Base-by-base conservation (phyloP, 2,797 vertebrate species). In the Scleropages formosus region DNA sequence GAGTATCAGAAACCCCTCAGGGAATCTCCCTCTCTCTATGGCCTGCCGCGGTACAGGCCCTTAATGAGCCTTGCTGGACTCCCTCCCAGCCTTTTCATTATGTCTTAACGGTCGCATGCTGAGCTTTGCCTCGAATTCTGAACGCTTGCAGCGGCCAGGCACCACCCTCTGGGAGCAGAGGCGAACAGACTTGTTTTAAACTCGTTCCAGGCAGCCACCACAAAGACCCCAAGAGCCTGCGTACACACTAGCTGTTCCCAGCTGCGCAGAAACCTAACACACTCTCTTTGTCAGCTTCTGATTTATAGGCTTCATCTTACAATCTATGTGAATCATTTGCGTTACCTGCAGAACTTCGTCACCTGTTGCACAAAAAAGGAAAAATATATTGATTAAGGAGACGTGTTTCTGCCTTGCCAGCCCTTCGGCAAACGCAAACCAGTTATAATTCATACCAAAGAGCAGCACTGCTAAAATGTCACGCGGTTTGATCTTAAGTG, bases 1-100 rank as follows among this genome's bases (percentile, higher is more conserved):
- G 59, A 56, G 56, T 12, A 11, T 61, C n/a, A 18, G 20, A 61
- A 61, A 61, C 11, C 56, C 53, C 56, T 10, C 58, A 78, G 78
- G 81, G 72, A 82, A 82, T 76, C 80, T 79, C 68, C 75, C 70
- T 49, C 69, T 12, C 20, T 24, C 26, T 39, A 31, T 47, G 75
- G 58, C 70, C 67, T 80, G 62, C 74, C 63, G 61, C 39, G 13
- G 27, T 67, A 53, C 4, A 47, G 26, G 58, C 70, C 53, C 62
- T 51, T 76, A 63, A 76, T 70, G 59, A 44, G 4, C 11, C 10
- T 46, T 12, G 53, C 24, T 49, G 66, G 75, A 76, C 63, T 76
- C 46, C 31, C 39, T 60, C 46, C 44, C 59, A 10, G 24, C 24
- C 56, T 31, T 70, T 31, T 31, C 24, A 76, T 62, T 62, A 39